A percentile compares a stretch with the other conserved stretches of the same genome.
Conservation (phyloP, 2,797 vertebrate genomes). For the Nyctalus aviator region DNA sequence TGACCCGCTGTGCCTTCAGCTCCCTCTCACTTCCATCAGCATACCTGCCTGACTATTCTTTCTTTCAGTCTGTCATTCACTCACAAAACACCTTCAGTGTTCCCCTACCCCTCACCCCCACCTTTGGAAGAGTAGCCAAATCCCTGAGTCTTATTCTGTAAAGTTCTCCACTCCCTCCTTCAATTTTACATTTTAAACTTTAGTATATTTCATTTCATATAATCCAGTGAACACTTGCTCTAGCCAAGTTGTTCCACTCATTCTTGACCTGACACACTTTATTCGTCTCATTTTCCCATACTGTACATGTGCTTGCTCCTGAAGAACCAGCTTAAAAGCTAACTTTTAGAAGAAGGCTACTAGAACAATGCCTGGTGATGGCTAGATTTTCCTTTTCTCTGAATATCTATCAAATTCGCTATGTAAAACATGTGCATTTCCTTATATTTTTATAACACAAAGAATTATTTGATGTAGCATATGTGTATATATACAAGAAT, state of each 20-base stretch:
- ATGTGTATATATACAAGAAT: not conserved
- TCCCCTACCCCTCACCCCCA: not conserved
- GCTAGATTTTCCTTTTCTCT: not conserved
- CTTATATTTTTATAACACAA: not conserved
- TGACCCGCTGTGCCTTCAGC: not conserved
- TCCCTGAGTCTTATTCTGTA: not conserved
- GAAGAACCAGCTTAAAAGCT: not conserved
- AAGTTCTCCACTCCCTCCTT: not conserved
- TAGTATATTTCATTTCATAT: not conserved
- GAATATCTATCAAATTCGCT: not conserved
- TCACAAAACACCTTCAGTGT: not conserved
- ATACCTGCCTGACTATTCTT: not conserved
- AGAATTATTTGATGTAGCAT: not conserved
- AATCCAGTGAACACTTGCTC: not conserved
- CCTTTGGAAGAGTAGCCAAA: not conserved
- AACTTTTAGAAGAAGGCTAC: not conserved
- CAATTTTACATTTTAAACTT: not conserved
- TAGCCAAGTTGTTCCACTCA: not conserved
- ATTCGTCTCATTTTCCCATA: not conserved
- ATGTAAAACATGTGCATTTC: not conserved
- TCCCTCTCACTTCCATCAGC: not conserved
- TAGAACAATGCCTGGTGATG: not conserved
- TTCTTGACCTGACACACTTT: not conserved
- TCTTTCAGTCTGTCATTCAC: not conserved
- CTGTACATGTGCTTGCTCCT: not conserved